These are phyloP conservation scores for Chaenocephalus aceratus DNA, from an alignment of 2,113 vertebrate genomes.

Conservation along the genomic window DNA sequence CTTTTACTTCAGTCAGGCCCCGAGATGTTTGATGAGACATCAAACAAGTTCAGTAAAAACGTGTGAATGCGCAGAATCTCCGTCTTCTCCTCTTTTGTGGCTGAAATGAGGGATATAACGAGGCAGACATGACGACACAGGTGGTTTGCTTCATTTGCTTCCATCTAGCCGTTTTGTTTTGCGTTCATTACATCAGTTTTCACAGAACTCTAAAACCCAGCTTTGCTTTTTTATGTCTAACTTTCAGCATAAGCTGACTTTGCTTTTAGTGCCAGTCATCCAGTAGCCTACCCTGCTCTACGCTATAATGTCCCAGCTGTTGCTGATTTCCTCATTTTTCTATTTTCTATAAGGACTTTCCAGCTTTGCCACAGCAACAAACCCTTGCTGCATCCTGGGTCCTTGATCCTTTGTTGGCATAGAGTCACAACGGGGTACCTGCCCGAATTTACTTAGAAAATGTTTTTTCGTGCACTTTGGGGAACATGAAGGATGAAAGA, in stretches of 20 bases:
- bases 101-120: slow-evolving; percentile 56
- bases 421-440: slow-evolving; percentile 12
- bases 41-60: slow-evolving; percentile 59
- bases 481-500: slow-evolving; percentile 30
- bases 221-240: not conserved
- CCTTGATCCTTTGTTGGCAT: slow-evolving; percentile 39
- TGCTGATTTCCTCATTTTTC: slow-evolving; percentile 60
- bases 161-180: slow-evolving; percentile 18
- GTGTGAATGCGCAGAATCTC: slow-evolving; percentile 55
- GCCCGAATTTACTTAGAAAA: slow-evolving; percentile 44
- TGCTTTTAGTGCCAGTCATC: slow-evolving; percentile 53
- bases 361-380: slow-evolving; percentile 47
- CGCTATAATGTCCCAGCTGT: slow-evolving; percentile 68
- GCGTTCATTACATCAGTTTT: slow-evolving; percentile 9
- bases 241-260: slow-evolving; percentile 11
- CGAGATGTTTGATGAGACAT: slow-evolving; percentile 62
- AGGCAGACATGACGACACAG: slow-evolving; percentile 45
- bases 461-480: slow-evolving; percentile 17
- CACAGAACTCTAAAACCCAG: slow-evolving; percentile 16
- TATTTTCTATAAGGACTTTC: slow-evolving; percentile 21
- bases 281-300: slow-evolving; percentile 25
- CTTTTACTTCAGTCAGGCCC: slow-evolving; percentile 47
- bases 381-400: slow-evolving; percentile 42
- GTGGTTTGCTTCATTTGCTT: slow-evolving; percentile 49
- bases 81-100: slow-evolving; percentile 19